phyloP scores from a whole-genome alignment of 2,888 invertebrate species.

The Ptilodon capucinus region DNA sequence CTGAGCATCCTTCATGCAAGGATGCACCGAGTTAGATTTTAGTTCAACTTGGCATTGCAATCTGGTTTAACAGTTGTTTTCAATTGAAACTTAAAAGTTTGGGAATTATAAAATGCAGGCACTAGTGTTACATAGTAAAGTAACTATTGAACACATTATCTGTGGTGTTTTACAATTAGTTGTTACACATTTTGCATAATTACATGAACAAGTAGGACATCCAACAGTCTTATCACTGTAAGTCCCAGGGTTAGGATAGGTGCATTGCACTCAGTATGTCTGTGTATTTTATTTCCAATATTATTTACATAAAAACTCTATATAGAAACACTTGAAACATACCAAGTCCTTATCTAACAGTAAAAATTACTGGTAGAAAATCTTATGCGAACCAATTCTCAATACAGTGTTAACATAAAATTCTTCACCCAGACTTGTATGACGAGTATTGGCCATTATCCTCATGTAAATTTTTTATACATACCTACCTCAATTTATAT shows the following conservation, averaged over 20 bases:
- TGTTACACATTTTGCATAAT: background rate
- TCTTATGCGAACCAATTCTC: background rate
- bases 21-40: no score
- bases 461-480: conserved; percentile 14
- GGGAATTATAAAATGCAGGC: no score
- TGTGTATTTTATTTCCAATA: background rate
- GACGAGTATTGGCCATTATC: conserved; percentile 22
- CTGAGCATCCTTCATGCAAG: background rate
- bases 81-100: no score
- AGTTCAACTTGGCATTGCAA: no score
- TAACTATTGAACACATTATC: background rate
- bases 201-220: background rate
- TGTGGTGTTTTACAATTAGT: background rate
- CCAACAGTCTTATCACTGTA: background rate
- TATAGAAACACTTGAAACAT: background rate
- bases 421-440: conserved; percentile 6
- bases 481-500: conserved; percentile 2
- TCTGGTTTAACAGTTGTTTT: no score
- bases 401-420: conserved; percentile 3
- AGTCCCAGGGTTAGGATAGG: background rate
- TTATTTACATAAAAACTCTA: background rate
- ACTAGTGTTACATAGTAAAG: background rate
- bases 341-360: background rate
- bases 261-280: no score
- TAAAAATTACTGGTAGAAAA: background rate